These are phyloP conservation scores for Zaprionus vittiger DNA, from an alignment of 1,140 invertebrate genomes.

Conservation along the genomic window DNA sequence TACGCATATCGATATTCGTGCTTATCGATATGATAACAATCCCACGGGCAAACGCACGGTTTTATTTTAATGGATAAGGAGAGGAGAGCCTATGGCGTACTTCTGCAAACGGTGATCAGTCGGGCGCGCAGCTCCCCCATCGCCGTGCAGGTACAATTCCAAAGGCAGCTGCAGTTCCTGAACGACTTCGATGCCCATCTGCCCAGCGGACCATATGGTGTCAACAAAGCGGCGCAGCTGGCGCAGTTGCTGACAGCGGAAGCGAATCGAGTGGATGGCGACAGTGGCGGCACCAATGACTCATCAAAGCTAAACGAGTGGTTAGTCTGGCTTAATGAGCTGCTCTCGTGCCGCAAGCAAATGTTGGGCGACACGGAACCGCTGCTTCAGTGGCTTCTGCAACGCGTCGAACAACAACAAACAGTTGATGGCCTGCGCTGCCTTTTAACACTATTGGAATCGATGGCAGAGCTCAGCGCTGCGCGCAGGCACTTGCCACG, in stretches of 20 bases:
- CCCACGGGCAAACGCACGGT: background rate
- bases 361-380: constrained; percentile 25
- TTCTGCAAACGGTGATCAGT: constrained; percentile 34
- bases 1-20: constrained; percentile 13
- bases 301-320: constrained; percentile 36
- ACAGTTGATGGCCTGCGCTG: constrained; percentile 22
- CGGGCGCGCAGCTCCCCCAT: background rate
- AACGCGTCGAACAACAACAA: background rate
- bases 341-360: constrained; percentile 31
- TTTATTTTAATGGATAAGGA: constrained; percentile 58
- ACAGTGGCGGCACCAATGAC: background rate
- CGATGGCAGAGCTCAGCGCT: constrained; percentile 1
- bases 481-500: constrained; percentile 12
- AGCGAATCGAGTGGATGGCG: constrained; percentile 4
- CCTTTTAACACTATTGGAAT: constrained; percentile 45
- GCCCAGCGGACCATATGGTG: constrained; percentile 17
- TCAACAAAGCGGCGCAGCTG: constrained; percentile 32
- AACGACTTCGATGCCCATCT: constrained; percentile 29
- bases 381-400: constrained; percentile 46
- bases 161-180: constrained; percentile 48
- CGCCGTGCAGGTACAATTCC: constrained; percentile 3
- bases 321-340: constrained; percentile 54
- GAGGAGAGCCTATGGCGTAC: constrained; percentile 40
- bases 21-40: constrained; percentile 17
- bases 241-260: constrained; percentile 45